Conservation (phyloP, 2,888 invertebrate species). For the Platycnemis pennipes region DNA sequence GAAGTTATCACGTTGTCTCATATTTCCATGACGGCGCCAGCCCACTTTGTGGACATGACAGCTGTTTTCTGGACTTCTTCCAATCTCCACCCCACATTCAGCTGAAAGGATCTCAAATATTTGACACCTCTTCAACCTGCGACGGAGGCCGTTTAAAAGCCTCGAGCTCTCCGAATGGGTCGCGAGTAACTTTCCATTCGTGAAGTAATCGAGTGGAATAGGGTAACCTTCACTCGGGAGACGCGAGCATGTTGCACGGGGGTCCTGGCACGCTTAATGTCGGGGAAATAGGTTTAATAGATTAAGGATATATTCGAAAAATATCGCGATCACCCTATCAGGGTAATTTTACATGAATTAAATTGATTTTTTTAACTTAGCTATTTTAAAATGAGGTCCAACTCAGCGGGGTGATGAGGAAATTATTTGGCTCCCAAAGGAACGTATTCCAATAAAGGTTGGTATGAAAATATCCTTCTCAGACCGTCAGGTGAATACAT, state of each 20-base stretch:
- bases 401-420: too few species aligned
- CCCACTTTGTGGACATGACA: background rate
- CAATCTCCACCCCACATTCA: background rate
- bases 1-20: background rate
- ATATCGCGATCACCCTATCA: too few species aligned
- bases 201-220: background rate
- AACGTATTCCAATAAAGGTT: too few species aligned
- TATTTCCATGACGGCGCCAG: background rate
- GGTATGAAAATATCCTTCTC: too few species aligned
- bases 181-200: background rate
- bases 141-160: background rate
- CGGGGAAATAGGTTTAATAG: too few species aligned
- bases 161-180: background rate
- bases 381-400: too few species aligned
- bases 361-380: too few species aligned
- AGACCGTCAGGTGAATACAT: too few species aligned
- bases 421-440: too few species aligned
- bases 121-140: background rate
- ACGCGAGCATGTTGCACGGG: background rate
- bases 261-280: background rate
- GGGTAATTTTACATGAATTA: too few species aligned
- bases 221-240: background rate
- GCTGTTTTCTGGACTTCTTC: background rate
- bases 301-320: too few species aligned
- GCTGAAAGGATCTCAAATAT: conserved; percentile 30